phyloP scores from a whole-genome alignment of 2,113 vertebrate species.

The Meriones unguiculatus region DNA sequence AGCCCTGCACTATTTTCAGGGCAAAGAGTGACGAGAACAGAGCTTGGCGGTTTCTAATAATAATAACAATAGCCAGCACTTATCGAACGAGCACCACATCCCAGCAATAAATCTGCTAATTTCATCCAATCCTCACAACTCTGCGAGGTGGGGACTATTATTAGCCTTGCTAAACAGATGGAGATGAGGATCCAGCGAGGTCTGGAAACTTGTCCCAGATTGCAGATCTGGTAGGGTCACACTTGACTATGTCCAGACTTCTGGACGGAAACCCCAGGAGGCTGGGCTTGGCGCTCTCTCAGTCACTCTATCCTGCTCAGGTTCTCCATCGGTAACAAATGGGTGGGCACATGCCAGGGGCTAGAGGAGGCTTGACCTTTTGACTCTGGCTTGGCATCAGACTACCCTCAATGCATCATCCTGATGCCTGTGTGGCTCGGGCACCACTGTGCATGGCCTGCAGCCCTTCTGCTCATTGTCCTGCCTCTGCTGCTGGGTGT shows the following conservation, averaged over 20 bases:
- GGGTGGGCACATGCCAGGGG: neutral
- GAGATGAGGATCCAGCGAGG: neutral
- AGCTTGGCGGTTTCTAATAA: neutral
- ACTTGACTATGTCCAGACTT: neutral
- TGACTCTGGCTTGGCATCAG: neutral
- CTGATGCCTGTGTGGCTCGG: neutral
- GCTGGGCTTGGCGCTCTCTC: rapidly evolving
- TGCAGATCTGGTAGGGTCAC: neutral
- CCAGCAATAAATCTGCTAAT: neutral
- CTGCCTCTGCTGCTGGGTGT: neutral
- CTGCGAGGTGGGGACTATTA: neutral
- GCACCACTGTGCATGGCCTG: neutral
- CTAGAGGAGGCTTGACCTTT: neutral
- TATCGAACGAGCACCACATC: neutral
- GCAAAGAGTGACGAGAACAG: neutral
- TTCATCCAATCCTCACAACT: conserved; percentile 25
- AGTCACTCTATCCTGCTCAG: rapidly evolving
- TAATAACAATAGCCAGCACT: neutral
- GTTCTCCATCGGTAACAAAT: neutral
- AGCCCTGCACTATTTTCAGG: neutral
- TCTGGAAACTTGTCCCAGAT: neutral
- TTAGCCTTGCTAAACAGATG: conserved; percentile 25
- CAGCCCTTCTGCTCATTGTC: neutral
- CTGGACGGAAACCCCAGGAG: neutral
- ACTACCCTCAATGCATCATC: neutral